phyloP scores from a whole-genome alignment of 2,888 invertebrate species.

The Myathropa florea region DNA sequence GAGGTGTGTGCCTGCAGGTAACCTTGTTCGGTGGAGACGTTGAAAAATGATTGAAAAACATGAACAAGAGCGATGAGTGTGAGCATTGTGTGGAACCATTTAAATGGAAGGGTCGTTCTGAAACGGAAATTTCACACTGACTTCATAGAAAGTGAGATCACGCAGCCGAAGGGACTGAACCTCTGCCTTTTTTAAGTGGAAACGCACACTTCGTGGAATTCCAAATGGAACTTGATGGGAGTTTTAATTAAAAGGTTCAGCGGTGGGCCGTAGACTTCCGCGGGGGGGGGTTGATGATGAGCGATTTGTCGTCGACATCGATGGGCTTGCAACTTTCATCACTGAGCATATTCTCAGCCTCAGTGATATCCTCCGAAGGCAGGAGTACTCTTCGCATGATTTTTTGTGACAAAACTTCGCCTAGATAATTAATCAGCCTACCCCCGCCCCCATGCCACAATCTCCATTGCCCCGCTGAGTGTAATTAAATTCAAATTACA shows the following conservation, averaged over 20 bases:
- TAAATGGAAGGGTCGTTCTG: background rate
- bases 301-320: background rate
- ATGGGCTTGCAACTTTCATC: too few relatives aligned
- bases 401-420: background rate
- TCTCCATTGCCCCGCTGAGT: background rate
- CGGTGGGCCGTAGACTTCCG: too few relatives aligned
- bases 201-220: background rate
- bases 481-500: slow-evolving; percentile 42
- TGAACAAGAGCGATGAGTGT: background rate
- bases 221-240: background rate
- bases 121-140: background rate
- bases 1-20: background rate
- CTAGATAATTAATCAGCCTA: slow-evolving; percentile 28
- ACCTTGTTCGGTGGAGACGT: background rate
- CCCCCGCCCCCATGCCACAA: background rate
- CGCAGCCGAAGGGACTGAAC: background rate
- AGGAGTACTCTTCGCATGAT: background rate
- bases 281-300: too few relatives aligned
- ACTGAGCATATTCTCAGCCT: too few relatives aligned
- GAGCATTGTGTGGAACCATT: background rate
- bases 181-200: background rate
- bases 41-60: slow-evolving; percentile 5
- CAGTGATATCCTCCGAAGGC: too few relatives aligned
- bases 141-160: background rate
- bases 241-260: background rate